Base-by-base conservation (phyloP, 2,888 invertebrate genomes). In the Dascillus cervinus region DNA sequence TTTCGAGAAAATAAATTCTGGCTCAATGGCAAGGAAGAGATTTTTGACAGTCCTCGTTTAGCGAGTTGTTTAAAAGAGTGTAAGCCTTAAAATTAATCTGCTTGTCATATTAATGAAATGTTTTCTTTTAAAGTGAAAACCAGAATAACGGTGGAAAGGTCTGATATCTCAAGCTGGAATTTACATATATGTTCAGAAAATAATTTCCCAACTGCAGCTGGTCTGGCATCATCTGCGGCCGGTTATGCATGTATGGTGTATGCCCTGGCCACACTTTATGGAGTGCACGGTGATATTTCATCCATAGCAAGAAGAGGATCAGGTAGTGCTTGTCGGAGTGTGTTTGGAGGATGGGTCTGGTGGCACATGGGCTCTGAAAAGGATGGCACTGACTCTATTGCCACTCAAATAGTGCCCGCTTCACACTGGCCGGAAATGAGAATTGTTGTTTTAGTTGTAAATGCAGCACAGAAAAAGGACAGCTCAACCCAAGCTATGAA, bases 151-250 rank as follows among this genome's bases (percentile, higher is more conserved):
- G 46, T 48, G 13, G 24, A 39, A 4, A 41, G 41, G 23, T 56
- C 61, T 33, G 62, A 68, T 36, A 66, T 72, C 37, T 56, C 77
- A 5, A 62, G 71, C 9, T 85, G 82, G 81, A 82, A 85, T 54
- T 57, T 91, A 19, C 83, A 81, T 47, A 79, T 91, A 49, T 85
- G 83, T 57, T 91, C 91, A 0, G 80, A 80, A 56, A 98, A 98
- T 63, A 97, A 97, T 69, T 99, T 99, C 58, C 98, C 98, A 6
- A 97, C 97, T 3, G 95, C 95, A 3, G 96, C 97, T 32, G 98
- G 98, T 1, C 70, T 99, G 26, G 98, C 98, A 1, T 97, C 96
- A 1, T 96, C 96, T 34, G 97, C 98, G 13, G 95, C 98, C 21
- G 98, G 98, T 3, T 97, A 94, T 64, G 96, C 97, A 2, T 94